Evolutionary conservation across 2,888 invertebrate genomes (phyloP).

Genomic region (Mimas tiliae): DNA sequence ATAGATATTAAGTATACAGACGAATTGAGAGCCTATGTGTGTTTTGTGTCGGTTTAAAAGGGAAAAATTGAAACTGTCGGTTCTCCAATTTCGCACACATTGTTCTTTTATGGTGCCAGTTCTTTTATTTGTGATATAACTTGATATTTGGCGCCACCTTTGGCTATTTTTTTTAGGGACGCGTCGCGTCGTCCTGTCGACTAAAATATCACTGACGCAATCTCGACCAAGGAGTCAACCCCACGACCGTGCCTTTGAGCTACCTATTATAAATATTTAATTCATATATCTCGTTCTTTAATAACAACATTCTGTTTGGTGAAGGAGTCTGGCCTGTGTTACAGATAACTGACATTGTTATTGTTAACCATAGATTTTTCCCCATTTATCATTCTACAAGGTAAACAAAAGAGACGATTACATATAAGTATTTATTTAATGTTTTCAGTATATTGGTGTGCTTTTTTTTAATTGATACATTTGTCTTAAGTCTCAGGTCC

Average conservation of each 20-base stretch:
- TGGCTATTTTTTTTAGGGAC: constrained; percentile 67
- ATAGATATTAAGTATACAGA: too few species aligned
- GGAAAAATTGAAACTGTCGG: background rate
- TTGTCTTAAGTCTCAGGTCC: too few species aligned
- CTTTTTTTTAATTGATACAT: too few species aligned
- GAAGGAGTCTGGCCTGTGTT: constrained; percentile 41
- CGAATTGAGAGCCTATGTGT: too few species aligned
- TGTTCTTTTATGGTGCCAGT: constrained; percentile 26
- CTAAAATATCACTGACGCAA: constrained; percentile 79
- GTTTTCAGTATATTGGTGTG: too few species aligned
- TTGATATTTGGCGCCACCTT: constrained; percentile 73
- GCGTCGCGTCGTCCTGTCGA: constrained; percentile 66
- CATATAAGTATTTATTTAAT: too few species aligned
- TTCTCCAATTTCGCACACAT: constrained; percentile 13
- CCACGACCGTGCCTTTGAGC: constrained; percentile 62
- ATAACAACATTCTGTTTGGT: background rate
- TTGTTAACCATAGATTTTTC: background rate
- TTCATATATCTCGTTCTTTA: background rate
- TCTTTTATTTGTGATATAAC: constrained; percentile 48
- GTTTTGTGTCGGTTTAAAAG: too few species aligned
- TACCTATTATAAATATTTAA: constrained; percentile 80
- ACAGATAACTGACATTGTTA: constrained; percentile 36
- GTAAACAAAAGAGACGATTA: background rate
- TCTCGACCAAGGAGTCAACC: constrained; percentile 47
- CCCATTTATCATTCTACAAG: background rate